Base-by-base conservation (phyloP, 2,888 invertebrate genomes). In the Drepanosiphum platanoidis region DNA sequence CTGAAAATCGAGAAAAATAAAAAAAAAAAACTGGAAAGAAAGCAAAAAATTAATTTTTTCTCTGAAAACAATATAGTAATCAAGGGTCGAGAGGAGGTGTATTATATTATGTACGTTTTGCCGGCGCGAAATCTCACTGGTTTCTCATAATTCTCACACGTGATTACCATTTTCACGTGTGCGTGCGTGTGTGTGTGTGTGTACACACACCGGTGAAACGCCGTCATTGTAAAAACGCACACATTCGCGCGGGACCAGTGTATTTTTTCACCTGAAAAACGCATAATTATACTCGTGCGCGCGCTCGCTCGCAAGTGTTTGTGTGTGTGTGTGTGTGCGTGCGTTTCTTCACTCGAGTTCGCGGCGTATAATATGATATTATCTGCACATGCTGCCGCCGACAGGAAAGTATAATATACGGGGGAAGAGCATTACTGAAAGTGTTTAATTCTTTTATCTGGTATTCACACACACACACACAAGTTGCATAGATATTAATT, bases 391-490 rank as follows among this genome's bases (percentile, higher is more conserved):
- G 7, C 58, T 9, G 8, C 8, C 3, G 3, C 8, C n/a, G 18
- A 64, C 30, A 30, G 11, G 64, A 46, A 34, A 78, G n/a, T n/a
- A n/a, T n/a, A n/a, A n/a, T n/a, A 64, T 42, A 30, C 42, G 11
- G 30, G 71, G 58, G 81, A 82, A 64, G 64, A 64, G 36, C 77
- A 58, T 77, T 84, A 77, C 75, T 77, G 77, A 84, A 84, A 77
- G 84, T 84, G 84, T 84, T 84, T 84, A 77, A 84, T 77, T 83
- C 64, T 75, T 68, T 58, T 84, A 84, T 75, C 74, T 32, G 15
- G 30, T 84, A 75, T 84, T 84, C 77, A 84, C 84, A 84, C 64
- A 52, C 52, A 52, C 18, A n/a, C 77, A 77, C 70, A 61, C 71
- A 30, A 30, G 61, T 81, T 32, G 34, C 34, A 66, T 34, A 30